Percentiles rank a stretch among this genome's conserved stretches.
These are phyloP conservation scores for Atrichornis clamosus DNA, from an alignment of 2,113 vertebrate species.

Conservation along the genomic window DNA sequence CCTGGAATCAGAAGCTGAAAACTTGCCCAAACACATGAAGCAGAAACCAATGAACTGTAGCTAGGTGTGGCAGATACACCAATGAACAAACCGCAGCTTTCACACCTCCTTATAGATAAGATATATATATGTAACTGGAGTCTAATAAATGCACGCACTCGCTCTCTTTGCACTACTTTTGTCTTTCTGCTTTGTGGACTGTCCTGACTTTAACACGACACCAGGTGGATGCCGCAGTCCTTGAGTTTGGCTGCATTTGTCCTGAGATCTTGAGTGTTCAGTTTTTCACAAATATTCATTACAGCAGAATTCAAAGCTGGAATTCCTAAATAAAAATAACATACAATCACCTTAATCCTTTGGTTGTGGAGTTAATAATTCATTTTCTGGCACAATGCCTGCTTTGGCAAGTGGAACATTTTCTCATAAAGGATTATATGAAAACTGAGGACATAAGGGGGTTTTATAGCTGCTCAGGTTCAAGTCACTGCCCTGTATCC, in stretches of 20 bases:
- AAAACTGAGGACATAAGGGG: not conserved
- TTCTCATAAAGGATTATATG: not conserved
- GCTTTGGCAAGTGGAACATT: not conserved
- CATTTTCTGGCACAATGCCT: not conserved
- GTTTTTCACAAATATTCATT: not conserved
- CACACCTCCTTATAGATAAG: too few relatives aligned
- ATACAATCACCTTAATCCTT: not conserved
- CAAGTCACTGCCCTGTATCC: not conserved
- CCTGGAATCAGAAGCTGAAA: too few relatives aligned
- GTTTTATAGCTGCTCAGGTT: not conserved
- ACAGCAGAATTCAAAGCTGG: not conserved
- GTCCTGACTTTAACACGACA: too few relatives aligned
- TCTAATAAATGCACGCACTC: too few relatives aligned
- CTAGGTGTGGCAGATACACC: too few relatives aligned
- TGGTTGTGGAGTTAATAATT: not conserved
- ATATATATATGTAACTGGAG: too few relatives aligned
- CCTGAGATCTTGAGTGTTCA: accelerated
- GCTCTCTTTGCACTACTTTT: too few relatives aligned
- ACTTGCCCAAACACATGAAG: too few relatives aligned
- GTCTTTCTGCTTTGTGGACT: too few relatives aligned
- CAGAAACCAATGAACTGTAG: too few relatives aligned
- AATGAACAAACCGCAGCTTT: too few relatives aligned
- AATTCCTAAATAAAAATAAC: not conserved
- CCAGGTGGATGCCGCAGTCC: not conserved
- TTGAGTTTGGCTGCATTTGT: not conserved